Base-by-base conservation (phyloP, 2,113 vertebrate genomes). In the Neodontobutis hainanensis region DNA sequence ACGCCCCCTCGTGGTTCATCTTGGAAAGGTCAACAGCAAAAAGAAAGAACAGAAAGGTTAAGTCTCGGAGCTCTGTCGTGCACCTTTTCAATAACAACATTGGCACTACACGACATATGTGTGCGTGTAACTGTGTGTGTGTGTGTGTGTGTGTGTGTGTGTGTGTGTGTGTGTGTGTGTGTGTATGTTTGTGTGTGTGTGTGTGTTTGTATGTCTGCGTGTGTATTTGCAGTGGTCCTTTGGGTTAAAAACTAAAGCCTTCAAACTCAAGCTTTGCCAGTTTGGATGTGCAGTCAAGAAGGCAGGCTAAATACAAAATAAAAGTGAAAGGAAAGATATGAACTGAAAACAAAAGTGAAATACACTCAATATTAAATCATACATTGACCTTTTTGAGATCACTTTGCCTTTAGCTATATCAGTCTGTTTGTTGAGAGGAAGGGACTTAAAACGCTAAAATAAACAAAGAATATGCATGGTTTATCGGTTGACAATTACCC, bases 1-100 rank as follows among this genome's bases (percentile, higher is more conserved):
- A 69, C 90, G 88, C 90, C 90, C 87, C 82, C 90, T 88, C 32
- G 89, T 90, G 90, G 89, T 66, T 61, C 12, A 8, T 14, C 11
- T 6, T 32, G 58, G 1, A 68, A 67, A 72, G n/a, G 50, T 51
- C 35, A 27, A 4, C 48, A 61, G 46, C 15, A 5, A 11, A 43
- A 8, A 53, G 48, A 58, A 42, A n/a, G 19, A 10, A 34, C 8
- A 5, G 10, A 11, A 32, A 52, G 7, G 19, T 27, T 27, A 52
- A 1, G 5, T 34, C 1, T 55, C 38, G 2, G 5, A 40, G 38
- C 38, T 40, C 38, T 40, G 14, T 36, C 27, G 14, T 36, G 6
- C 11, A 8, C 11, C 12, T 8, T n/a, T 36, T 55, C 12, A 40
- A 40, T 5, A 40, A 40, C 10, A 46, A 11, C 52, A n/a, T 7